A percentile compares a stretch with the other conserved stretches of the same genome.
phyloP scores from a whole-genome alignment of 2,797 vertebrate genomes.

The Halcyon chelicuti region DNA sequence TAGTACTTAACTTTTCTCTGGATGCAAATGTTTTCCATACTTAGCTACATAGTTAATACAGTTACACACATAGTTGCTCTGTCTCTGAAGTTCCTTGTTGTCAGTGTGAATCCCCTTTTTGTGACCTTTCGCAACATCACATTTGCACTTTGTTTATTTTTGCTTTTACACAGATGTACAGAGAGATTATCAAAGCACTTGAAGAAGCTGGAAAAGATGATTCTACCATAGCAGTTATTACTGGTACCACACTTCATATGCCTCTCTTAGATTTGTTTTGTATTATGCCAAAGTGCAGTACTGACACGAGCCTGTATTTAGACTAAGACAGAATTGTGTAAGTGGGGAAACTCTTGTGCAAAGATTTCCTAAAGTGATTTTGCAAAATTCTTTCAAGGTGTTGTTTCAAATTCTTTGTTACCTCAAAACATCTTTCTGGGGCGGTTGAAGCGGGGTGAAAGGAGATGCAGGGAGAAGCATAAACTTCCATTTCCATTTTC shows the following conservation, averaged over 20 bases:
- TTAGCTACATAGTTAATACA: not conserved
- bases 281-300: not conserved
- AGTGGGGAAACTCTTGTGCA: not conserved
- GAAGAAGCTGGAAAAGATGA: slow-evolving; percentile 86
- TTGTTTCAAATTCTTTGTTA: not conserved
- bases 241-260: slow-evolving; percentile 79
- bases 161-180: slow-evolving; percentile 87
- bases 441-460: not conserved
- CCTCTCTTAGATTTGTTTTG: not conserved
- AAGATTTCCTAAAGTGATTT: not conserved
- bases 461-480: not conserved
- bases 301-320: not conserved
- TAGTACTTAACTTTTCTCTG: not conserved
- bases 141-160: not conserved
- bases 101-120: not conserved
- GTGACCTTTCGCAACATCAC: not conserved
- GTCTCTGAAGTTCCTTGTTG: not conserved
- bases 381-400: not conserved
- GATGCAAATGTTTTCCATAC: not conserved
- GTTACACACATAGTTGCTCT: not conserved
- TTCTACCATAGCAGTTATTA: slow-evolving; percentile 87
- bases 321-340: not conserved
- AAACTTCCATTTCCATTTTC: not conserved
- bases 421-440: not conserved
- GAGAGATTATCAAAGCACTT: slow-evolving; percentile 86